Evolutionary conservation across 23 tunicate species (phyloP).

Genomic region (Phallusia fumigata): DNA sequence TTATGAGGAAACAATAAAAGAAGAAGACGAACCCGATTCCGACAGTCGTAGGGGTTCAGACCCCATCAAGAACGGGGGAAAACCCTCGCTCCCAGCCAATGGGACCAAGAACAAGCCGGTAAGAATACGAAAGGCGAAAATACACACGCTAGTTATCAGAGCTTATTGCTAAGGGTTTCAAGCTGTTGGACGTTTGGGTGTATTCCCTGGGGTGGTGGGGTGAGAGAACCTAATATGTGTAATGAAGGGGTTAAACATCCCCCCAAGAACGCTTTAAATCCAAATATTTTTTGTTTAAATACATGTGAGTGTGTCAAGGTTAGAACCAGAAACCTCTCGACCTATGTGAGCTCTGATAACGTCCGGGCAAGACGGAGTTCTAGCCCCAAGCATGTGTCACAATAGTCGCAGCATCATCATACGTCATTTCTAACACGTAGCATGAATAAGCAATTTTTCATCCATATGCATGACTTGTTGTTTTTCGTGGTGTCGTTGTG

Average conservation of each 20-base stretch:
- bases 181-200: neutral
- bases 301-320: no score
- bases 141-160: neutral
- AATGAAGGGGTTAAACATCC: no score
- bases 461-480: neutral
- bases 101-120: neutral
- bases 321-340: no score
- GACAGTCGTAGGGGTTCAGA: constrained; percentile 15
- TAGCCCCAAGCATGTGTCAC: neutral
- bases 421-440: constrained; percentile 11
- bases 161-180: neutral
- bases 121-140: neutral
- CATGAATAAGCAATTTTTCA: constrained; percentile 1
- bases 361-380: no score
- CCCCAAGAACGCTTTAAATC: no score
- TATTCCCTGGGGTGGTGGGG: no score
- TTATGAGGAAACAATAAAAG: constrained; percentile 57
- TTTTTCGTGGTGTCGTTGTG: neutral
- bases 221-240: no score
- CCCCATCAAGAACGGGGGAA: constrained; percentile 14
- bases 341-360: no score
- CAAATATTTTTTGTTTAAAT: no score
- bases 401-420: constrained; percentile 12
- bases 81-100: neutral
- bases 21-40: constrained; percentile 53